Evolutionary conservation across 1,140 invertebrate genomes (phyloP), one percentile per base, ranked within the genome.

Genomic region (Neodiprion virginianus): DNA sequence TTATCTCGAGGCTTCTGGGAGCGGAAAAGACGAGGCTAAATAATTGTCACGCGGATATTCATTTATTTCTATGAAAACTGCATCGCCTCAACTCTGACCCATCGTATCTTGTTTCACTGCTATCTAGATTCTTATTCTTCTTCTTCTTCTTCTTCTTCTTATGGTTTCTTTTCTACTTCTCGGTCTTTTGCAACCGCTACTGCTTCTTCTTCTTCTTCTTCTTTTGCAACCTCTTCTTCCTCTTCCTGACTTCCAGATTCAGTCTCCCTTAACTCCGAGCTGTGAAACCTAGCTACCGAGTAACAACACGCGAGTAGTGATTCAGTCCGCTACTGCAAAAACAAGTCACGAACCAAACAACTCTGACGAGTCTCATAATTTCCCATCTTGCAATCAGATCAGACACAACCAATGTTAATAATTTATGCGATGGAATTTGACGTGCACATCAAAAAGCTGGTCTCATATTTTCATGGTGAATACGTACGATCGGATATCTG

Each of bases 41-140:
- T 69, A 69, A 69, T 69, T 69, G 67, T 69, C 67, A 47, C 67
- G 67, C 40, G 17, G 67, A 69, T 69, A 47, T 69, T 47, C 67
- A 69, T 69, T 69, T 23, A 69, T 69, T 69, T 69, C 67, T 23
- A 7, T 47, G 67, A 14, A 69, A 69, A 69, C 67, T 69, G 40
- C 67, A 47, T 69, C 67, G 67, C 9, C 53, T 69, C 67, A 69
- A 69, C 67, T 69, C 40, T 69, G 67, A 69, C 67, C 40, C 67
- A 7, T 69, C 67, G 21, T 69, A 61, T 61, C 53, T 61, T 61
- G 53, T 61, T 61, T 61, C 53, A 61, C 8, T 17, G 53, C 8
- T 61, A 61, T 61, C 53, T 61, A 61, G 53, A 61, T 61, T 61
- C 53, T 17, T 61, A 12, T 7, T 61, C 53, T 61, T 61, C 4